phyloP scores from a whole-genome alignment of 2,797 vertebrate genomes.

The Cynodonichthys magdalenae region DNA sequence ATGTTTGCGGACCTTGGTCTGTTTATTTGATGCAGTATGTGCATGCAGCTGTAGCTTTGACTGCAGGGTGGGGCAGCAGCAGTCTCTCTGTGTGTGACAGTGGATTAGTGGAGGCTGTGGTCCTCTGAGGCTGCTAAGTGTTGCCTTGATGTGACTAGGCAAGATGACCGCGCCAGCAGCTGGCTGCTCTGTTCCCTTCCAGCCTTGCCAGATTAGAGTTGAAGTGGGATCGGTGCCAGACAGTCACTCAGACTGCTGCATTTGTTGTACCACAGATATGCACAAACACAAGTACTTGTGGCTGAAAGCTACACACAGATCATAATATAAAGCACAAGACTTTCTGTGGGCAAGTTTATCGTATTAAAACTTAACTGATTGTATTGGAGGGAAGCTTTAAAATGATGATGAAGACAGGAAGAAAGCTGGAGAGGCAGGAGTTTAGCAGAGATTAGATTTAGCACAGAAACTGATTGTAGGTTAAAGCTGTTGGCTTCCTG shows the following conservation, averaged over 20 bases:
- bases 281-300: conserved; percentile 8
- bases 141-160: conserved; percentile 51
- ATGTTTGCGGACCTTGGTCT: not conserved
- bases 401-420: not conserved
- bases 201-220: conserved; percentile 44
- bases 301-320: conserved; percentile 9
- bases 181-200: conserved; percentile 55
- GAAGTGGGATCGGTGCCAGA: conserved; percentile 66
- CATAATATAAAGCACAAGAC: not conserved
- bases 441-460: conserved; percentile 1
- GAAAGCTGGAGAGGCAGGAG: not conserved
- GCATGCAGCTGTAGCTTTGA: conserved; percentile 23
- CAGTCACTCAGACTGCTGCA: conserved; percentile 62
- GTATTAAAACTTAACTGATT: not conserved
- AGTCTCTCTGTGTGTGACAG: conserved; percentile 41
- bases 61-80: conserved; percentile 49
- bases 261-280: conserved; percentile 19
- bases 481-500: not conserved
- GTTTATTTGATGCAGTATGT: conserved; percentile 33
- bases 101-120: conserved; percentile 58
- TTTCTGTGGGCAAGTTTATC: not conserved
- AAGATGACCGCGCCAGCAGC: conserved; percentile 49
- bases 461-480: conserved; percentile 4
- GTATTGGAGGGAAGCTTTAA: conserved; percentile 11
- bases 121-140: conserved; percentile 59